These are phyloP conservation scores for Kryphioiulus occultus DNA, from an alignment of 2,888 invertebrate species.

Conservation along the genomic window DNA sequence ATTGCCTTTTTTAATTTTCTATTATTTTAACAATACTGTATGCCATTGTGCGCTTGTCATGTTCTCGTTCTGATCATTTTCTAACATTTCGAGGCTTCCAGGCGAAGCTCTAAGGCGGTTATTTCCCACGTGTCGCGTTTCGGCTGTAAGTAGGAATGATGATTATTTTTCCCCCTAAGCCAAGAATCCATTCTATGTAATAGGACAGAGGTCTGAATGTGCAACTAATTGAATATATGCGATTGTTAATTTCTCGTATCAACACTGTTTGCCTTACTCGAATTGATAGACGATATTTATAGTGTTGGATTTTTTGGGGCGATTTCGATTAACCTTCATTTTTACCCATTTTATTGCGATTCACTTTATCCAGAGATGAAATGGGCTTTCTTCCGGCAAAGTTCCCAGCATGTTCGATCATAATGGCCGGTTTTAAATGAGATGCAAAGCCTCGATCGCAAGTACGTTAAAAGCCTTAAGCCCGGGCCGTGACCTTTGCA, in stretches of 20 bases:
- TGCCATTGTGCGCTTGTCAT: not conserved
- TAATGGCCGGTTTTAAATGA: not conserved
- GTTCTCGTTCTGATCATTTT: not conserved
- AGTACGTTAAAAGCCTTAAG: not conserved
- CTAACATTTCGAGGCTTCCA: not conserved
- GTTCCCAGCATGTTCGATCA: not conserved
- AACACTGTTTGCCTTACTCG: conserved; percentile 31
- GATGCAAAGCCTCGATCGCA: conserved; percentile 6
- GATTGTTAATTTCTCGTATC: conserved; percentile 7
- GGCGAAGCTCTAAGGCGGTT: not conserved
- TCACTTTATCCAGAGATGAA: conserved; percentile 25
- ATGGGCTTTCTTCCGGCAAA: conserved; percentile 22
- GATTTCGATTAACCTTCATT: not conserved
- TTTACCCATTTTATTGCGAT: not conserved
- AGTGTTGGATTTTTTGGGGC: not conserved
- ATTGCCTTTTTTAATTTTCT: not conserved
- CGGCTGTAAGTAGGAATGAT: not conserved
- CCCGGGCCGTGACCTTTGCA: not conserved
- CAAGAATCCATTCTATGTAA: not conserved
- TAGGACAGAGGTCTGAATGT: conserved; percentile 23
- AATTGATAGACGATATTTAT: not conserved
- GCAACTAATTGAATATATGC: conserved; percentile 9
- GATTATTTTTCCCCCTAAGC: not conserved
- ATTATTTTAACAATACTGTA: not conserved
- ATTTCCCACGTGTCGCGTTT: not conserved